A percentile compares a stretch with the other conserved stretches of the same genome.
Conservation (phyloP, 2,113 vertebrate species). For the Gavia stellata region DNA sequence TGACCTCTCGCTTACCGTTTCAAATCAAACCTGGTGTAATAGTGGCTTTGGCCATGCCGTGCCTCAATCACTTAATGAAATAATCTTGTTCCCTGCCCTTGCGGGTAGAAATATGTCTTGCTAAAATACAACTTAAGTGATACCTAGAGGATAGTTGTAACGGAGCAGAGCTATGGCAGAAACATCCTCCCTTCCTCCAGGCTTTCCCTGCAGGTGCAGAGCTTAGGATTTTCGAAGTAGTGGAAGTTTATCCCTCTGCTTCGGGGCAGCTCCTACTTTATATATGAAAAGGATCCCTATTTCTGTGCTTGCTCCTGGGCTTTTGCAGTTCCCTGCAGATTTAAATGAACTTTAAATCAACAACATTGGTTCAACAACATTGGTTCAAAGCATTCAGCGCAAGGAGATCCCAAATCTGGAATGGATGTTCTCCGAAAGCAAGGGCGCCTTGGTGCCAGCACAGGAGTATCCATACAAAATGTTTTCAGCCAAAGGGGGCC, state of each 20-base stretch:
- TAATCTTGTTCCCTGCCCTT: neutral
- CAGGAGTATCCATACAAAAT: neutral
- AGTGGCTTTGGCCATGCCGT: neutral
- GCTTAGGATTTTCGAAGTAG: neutral
- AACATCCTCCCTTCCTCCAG: neutral
- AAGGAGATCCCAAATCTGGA: neutral
- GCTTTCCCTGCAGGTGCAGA: neutral
- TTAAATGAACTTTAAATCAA: neutral
- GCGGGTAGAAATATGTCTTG: neutral
- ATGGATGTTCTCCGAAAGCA: neutral
- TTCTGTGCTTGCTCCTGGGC: neutral
- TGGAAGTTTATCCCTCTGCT: neutral
- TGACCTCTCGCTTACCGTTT: neutral
- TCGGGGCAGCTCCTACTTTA: neutral
- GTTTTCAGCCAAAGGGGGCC: neutral
- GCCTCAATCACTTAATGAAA: slow-evolving; percentile 7
- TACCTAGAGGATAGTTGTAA: neutral
- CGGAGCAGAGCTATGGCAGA: neutral
- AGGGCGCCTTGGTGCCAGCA: neutral
- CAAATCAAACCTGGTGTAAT: slow-evolving; percentile 2
- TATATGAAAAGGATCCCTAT: neutral
- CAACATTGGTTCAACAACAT: neutral
- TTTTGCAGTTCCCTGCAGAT: neutral
- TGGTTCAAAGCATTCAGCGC: neutral
- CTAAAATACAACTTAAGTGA: neutral